Percentiles rank a stretch among this genome's conserved stretches.
phyloP scores from a whole-genome alignment of 2,113 vertebrate species.

The Rhynchomys soricoides region DNA sequence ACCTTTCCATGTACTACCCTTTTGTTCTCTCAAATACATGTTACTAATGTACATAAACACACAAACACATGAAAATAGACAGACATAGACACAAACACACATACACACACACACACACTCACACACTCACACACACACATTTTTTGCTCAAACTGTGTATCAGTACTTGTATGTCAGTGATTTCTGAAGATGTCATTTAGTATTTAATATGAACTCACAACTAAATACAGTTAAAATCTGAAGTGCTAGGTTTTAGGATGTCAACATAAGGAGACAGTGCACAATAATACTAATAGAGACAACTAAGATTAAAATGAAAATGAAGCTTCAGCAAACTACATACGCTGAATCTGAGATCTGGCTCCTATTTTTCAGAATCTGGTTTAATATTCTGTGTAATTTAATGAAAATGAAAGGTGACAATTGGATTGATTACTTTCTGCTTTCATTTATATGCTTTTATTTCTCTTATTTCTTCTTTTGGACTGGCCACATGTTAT shows the following conservation, averaged over 20 bases:
- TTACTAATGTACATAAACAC: too few species aligned
- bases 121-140: background rate
- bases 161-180: background rate
- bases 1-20: background rate
- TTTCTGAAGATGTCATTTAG: background rate
- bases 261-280: background rate
- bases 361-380: background rate
- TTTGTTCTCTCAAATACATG: background rate
- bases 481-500: background rate
- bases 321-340: background rate
- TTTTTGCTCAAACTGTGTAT: background rate
- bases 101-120: background rate
- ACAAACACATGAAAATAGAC: too few species aligned
- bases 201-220: background rate
- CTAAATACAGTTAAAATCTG: background rate
- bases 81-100: too few species aligned
- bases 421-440: background rate
- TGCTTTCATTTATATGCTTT: background rate
- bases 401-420: background rate
- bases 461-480: background rate
- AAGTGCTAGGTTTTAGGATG: background rate
- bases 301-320: background rate
- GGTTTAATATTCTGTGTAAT: background rate
- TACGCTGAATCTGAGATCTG: background rate
- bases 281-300: background rate